phyloP scores from a whole-genome alignment of 2,888 invertebrate genomes.

The Druceiella hillmani region DNA sequence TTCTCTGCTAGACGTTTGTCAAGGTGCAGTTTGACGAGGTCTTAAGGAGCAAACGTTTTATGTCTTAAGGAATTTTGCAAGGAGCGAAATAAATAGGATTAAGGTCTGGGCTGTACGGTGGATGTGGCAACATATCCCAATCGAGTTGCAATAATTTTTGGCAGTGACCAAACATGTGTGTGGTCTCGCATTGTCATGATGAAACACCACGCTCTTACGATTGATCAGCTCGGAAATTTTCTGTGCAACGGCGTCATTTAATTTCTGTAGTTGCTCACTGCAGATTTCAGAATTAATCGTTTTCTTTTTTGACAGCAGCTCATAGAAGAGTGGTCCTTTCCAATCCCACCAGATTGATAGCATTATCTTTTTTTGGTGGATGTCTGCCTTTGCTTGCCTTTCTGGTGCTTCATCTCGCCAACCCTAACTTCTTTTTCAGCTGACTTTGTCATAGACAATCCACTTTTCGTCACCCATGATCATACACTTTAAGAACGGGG shows the following conservation, averaged over 20 bases:
- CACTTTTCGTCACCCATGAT: neutral
- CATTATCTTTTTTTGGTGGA: constrained; percentile 1
- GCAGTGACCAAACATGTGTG: neutral
- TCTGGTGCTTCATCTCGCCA: neutral
- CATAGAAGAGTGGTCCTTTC: neutral
- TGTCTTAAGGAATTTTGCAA: neutral
- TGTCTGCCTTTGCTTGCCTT: neutral
- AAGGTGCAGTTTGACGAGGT: neutral
- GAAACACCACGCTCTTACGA: too few relatives aligned
- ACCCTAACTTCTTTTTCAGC: neutral
- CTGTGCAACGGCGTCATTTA: too few relatives aligned
- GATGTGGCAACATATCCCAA: neutral
- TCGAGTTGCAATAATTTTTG: neutral
- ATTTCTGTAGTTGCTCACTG: too few relatives aligned
- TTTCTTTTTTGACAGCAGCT: neutral
- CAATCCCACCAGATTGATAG: neutral
- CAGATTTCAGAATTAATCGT: neutral
- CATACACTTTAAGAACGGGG: neutral
- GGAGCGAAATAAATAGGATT: neutral
- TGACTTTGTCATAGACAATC: constrained; percentile 1
- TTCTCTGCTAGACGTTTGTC: neutral
- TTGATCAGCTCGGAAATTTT: too few relatives aligned
- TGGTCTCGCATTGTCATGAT: constrained; percentile 1
- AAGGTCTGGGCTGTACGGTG: neutral
- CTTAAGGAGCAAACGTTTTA: neutral